Evolutionary conservation across 1,140 invertebrate genomes (phyloP).

Genomic region (Calosoma granatense): DNA sequence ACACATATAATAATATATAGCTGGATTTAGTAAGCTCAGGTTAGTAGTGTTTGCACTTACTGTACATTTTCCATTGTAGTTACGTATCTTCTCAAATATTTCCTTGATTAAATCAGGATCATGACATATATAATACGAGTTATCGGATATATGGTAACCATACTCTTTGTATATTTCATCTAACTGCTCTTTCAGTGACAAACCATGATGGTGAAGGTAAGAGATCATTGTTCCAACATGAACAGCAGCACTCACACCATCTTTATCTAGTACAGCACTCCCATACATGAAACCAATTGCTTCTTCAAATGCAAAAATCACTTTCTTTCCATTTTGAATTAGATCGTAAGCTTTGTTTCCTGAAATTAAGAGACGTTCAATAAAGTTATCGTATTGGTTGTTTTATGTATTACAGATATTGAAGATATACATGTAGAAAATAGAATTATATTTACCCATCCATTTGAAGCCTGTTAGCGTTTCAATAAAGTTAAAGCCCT

Average conservation of each 20-base stretch:
- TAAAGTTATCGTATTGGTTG: background rate
- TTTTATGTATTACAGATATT: background rate
- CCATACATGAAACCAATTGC: conserved; percentile 94
- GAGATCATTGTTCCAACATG: conserved; percentile 62
- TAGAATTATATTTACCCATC: conserved; percentile 62
- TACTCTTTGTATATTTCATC: conserved; percentile 72
- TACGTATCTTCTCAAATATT: conserved; percentile 78
- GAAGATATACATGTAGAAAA: too few relatives aligned
- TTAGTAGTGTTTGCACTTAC: conserved; percentile 41
- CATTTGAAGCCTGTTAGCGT: conserved; percentile 99
- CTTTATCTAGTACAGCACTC: conserved; percentile 82
- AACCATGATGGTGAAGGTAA: conserved; percentile 54
- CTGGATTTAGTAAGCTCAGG: background rate
- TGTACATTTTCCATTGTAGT: conserved; percentile 52
- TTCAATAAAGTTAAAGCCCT: conserved; percentile 83
- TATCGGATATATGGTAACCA: conserved; percentile 75
- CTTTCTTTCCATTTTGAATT: conserved; percentile 52
- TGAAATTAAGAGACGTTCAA: too few relatives aligned
- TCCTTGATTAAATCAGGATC: conserved; percentile 56
- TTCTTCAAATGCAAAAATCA: conserved; percentile 94
- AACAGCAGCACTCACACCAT: conserved; percentile 82
- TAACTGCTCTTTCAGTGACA: conserved; percentile 65
- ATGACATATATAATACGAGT: conserved; percentile 84
- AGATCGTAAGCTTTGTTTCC: conserved; percentile 71
- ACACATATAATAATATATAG: conserved; percentile 2